These are phyloP conservation scores for Peromyscus leucopus DNA, from an alignment of 2,113 vertebrate species.

Conservation along the genomic window DNA sequence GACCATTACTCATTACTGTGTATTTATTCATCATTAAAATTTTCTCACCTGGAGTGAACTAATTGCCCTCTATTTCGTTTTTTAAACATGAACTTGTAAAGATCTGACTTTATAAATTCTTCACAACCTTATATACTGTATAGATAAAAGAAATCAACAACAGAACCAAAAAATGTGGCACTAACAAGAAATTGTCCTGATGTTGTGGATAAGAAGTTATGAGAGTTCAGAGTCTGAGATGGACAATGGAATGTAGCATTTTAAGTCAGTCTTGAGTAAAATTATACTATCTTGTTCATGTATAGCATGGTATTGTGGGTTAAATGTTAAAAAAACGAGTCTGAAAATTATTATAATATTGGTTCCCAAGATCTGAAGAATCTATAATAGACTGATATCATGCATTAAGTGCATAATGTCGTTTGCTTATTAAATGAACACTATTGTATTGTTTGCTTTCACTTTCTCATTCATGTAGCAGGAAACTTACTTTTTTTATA, in stretches of 20 bases:
- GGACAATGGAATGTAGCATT: neutral
- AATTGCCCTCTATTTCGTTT: neutral
- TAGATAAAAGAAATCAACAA: neutral
- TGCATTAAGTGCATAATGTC: neutral
- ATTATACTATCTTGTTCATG: neutral
- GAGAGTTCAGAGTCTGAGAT: neutral
- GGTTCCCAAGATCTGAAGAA: neutral
- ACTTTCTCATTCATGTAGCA: neutral
- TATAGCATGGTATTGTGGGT: neutral
- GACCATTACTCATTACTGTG: neutral
- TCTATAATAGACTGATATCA: neutral
- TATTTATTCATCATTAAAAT: neutral
- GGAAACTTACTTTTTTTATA: neutral
- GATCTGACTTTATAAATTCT: neutral
- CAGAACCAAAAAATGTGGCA: neutral
- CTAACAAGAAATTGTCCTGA: neutral
- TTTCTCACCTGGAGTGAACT: neutral
- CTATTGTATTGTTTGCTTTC: neutral
- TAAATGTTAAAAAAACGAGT: neutral
- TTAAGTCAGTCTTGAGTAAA: neutral
- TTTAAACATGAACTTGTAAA: neutral
- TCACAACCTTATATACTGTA: neutral
- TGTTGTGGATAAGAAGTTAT: neutral
- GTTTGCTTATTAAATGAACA: conserved; percentile 26
- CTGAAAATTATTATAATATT: neutral